Evolutionary conservation across 2,113 vertebrate species (phyloP), one percentile per base, ranked within the genome.

Genomic region (Marcusenius ussheri): DNA sequence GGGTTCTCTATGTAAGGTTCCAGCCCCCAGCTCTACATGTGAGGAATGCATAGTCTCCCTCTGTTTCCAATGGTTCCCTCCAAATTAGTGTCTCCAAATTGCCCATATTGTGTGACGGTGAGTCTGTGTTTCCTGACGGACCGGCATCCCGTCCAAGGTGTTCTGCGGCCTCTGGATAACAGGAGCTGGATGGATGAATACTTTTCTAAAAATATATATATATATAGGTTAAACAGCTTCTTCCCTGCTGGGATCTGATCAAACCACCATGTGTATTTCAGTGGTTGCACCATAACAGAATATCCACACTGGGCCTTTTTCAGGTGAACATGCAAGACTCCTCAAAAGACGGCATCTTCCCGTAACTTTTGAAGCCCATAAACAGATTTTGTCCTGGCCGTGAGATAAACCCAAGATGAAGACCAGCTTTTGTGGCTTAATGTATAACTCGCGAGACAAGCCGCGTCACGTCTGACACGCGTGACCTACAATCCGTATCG

Each of bases 381-480:
- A 2, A 80, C 13, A 42, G 74, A 74, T 31, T 74, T 35, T n/a
- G 27, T 35, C 27, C 27, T 2, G 11, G 31, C 35, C 1, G 15
- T 39, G 35, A 80, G 74, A 42, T 42, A 80, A 74, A 88, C 93
- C 91, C 45, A 10, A 88, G 80, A 90, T 91, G 87, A 90, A 93
- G 93, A 94, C 92, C 93, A 93, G 94, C 2, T 93, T 94, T 93
- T 93, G 88, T 92, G 91, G 91, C 93, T 93, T 94, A 94, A 94
- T 94, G 95, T 95, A 93, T 95, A 93, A 95, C 93, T 92, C 88
- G 47, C 83, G 89, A 95, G 94, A 95, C 94, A 93, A 95, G 94
- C 94, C 94, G 95, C 95, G 95, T 96, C 96, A 96, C 94, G 90
- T 92, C 92, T 95, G 95, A 95, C 96, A 96, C 95, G 95, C 96